Evolutionary conservation across 1,140 invertebrate species (phyloP), one percentile per base, ranked within the genome.

Genomic region (Samia ricini): DNA sequence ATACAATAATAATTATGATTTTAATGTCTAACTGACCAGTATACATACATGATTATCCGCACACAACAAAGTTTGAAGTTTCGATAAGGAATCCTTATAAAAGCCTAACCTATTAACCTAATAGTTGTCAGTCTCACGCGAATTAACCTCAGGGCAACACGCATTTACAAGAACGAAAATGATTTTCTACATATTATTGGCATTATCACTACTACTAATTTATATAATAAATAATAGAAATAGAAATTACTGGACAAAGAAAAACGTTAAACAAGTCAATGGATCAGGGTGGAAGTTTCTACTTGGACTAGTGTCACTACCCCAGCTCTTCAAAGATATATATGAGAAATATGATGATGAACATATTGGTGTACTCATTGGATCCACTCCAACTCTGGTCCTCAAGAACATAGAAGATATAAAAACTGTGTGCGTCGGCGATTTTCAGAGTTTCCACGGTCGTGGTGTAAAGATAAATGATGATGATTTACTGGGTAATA

Each of bases 381-480:
- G 52, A 74, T 23, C 76, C 79, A 2, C 92, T 91, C 0, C 58
- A 71, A 1, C 55, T 92, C 5, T 72, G 91, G 18, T 48, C 6
- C 54, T 91, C 0, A 81, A 85, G n/a, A 88, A 93, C 77, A 84
- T 88, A 1, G 78, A 89, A 0, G 77, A 94, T 2, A 87, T 93
- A 2, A 82, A 85, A 33, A 90, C 91, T 64, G 72, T 86, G 18
- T 22, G 92, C 0, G 71, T 83, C 0, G 88, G 86, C 21, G 89
- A 92, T 61, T 92, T 92, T 50, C 56, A 78, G 0, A 74, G 79
- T 64, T 93, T 93, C 69, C 76, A 77, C 33, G 83, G 91, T 66
- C 74, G 90, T 54, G 88, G 88, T 4, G 6, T 88, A 2, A 81
- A 88, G 21, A 79, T 85, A 33, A 90, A 91, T 60, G 78, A 91